phyloP scores from a whole-genome alignment of 2,113 vertebrate species.

The Seriola dumerili region DNA sequence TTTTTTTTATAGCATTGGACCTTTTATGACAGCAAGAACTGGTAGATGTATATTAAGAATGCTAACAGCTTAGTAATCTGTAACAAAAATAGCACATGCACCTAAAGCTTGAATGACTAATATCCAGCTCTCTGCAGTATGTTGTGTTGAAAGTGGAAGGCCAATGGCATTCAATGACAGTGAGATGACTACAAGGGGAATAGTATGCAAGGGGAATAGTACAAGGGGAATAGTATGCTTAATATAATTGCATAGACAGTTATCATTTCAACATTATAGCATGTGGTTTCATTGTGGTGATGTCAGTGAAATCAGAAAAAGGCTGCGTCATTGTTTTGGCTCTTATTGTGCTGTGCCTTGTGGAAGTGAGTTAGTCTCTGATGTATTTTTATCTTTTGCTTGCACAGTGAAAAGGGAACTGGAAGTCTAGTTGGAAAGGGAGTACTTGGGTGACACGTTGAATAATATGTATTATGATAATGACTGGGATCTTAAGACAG shows the following conservation, averaged over 20 bases:
- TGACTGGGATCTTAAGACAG: background rate
- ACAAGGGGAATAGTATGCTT: conserved; percentile 8
- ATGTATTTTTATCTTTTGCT: background rate
- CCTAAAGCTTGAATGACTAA: conserved; percentile 63
- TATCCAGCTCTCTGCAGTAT: conserved; percentile 24
- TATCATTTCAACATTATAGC: background rate
- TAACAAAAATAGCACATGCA: conserved; percentile 51
- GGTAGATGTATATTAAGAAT: conserved; percentile 42
- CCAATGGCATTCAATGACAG: conserved; percentile 20
- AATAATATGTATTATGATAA: background rate
- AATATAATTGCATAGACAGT: conserved; percentile 1
- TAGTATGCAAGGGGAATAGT: conserved; percentile 1
- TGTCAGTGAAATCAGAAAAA: conserved; percentile 10
- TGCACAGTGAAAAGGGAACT: background rate
- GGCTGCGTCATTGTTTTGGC: conserved; percentile 25
- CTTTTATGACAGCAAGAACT: conserved; percentile 30
- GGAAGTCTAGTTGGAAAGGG: background rate
- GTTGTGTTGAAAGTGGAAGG: conserved; percentile 18
- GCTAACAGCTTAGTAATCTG: conserved; percentile 21
- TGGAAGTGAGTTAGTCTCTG: background rate
- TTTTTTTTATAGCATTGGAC: conserved; percentile 8
- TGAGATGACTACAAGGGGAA: conserved; percentile 25
- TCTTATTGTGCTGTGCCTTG: background rate
- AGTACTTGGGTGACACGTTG: background rate
- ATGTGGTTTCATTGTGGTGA: background rate